A percentile compares a stretch with the other conserved stretches of the same genome.
These are phyloP conservation scores for Lepetodrilus schrolli DNA, from an alignment of 2,888 invertebrate genomes.

Conservation along the genomic window DNA sequence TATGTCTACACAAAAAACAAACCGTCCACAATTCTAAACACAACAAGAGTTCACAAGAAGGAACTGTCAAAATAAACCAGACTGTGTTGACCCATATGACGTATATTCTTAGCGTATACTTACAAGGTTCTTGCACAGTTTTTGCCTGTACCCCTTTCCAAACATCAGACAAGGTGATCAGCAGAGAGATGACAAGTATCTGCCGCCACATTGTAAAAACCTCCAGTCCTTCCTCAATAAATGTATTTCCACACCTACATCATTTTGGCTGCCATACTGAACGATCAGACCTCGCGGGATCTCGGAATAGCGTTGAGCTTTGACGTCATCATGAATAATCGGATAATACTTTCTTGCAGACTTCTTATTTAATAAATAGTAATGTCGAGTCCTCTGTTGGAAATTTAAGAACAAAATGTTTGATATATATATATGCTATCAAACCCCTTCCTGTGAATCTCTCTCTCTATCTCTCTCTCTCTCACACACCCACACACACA, in stretches of 20 bases:
- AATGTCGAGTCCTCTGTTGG: too few species aligned
- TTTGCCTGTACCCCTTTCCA: conserved; percentile 28
- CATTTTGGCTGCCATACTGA: conserved; percentile 29
- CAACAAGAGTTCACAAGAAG: too few species aligned
- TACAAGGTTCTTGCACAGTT: conserved; percentile 1
- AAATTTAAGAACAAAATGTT: too few species aligned
- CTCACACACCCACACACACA: too few species aligned
- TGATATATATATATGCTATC: too few species aligned
- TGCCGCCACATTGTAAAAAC: conserved; percentile 34
- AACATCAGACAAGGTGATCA: conserved; percentile 23
- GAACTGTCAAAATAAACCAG: conserved; percentile 17
- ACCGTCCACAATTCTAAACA: too few species aligned
- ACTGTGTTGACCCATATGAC: background rate
- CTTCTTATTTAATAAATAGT: too few species aligned
- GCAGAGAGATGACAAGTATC: conserved; percentile 31
- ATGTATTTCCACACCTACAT: conserved; percentile 23
- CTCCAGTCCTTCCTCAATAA: background rate
- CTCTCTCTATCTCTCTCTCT: too few species aligned
- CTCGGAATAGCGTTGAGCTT: conserved; percentile 15
- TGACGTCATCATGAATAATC: conserved; percentile 26
- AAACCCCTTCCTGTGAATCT: too few species aligned
- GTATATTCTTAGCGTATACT: background rate
- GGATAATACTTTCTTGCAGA: background rate
- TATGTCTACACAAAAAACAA: too few species aligned
- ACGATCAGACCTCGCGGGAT: conserved; percentile 33